Evolutionary conservation across 2,888 invertebrate species (phyloP), one percentile per base, ranked within the genome.

Genomic region (Andrena bucephala): DNA sequence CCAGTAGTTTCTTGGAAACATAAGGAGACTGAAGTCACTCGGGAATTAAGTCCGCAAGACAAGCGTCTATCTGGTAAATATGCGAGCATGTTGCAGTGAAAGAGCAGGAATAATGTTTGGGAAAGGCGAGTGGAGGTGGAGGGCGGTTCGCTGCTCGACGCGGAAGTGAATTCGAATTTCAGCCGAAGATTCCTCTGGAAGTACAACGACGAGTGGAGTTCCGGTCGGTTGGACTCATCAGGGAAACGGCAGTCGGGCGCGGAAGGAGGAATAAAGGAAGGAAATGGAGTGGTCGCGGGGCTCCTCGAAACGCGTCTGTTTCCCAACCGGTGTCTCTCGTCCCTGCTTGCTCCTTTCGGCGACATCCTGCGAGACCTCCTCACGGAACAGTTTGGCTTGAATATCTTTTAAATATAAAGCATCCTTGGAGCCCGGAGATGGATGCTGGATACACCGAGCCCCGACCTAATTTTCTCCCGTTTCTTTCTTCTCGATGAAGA

Each of bases 321-420:
- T 84, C 63, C 57, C 65, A 54, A 27, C 13, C 52, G 60, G 50
- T n/a, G 27, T 73, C 20, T 59, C 77, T 20, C 66, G 62, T 27
- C 50, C 48, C 57, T 50, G 27, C 31, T 33, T 63, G 62, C 31
- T 77, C 60, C 66, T 57, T 65, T 60, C 69, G 68, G 20, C 31
- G 42, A 72, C 65, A 71, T 68, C 74, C 70, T 63, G 73, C 60
- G 60, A 69, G 57, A 80, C 36, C 50, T 76, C 48, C 52, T 68
- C 36, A 59, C 59, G 48, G 57, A 42, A 76, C 52, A 60, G 65
- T 52, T 52, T 60, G 65, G 20, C 72, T 54, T 33, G 81, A 80
- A 87, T 85, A 85, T 87, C 77, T 84, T 84, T 85, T 84, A 87
- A 85, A 85, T 84, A 84, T 85, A 85, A 84, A 85, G 74, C 69